phyloP scores from a whole-genome alignment of 2,113 vertebrate species.

The Corydoras maculifer region DNA sequence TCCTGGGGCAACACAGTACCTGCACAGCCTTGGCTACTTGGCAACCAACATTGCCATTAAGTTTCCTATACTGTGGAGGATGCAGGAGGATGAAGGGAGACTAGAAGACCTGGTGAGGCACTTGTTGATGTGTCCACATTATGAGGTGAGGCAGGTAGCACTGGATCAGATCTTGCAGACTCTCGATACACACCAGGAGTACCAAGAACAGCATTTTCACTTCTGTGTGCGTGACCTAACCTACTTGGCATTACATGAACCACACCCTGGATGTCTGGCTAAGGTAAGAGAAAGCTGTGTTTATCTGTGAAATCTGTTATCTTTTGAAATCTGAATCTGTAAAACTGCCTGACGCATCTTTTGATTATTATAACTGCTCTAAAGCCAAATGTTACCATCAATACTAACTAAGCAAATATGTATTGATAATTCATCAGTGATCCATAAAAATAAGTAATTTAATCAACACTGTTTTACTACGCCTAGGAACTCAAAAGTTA shows the following conservation, averaged over 20 bases:
- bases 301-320: background rate
- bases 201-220: constrained; percentile 48
- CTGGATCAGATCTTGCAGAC: constrained; percentile 68
- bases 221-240: constrained; percentile 64
- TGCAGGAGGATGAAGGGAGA: background rate
- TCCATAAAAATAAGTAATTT: too few relatives aligned
- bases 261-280: constrained; percentile 77
- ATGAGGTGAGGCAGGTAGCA: constrained; percentile 75
- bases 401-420: too few relatives aligned
- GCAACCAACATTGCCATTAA: constrained; percentile 52
- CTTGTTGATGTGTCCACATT: constrained; percentile 70
- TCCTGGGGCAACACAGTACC: constrained; percentile 78
- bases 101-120: constrained; percentile 43
- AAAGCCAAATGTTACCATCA: too few relatives aligned
- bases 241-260: constrained; percentile 71
- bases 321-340: background rate
- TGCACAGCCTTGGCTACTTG: constrained; percentile 78
- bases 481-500: too few relatives aligned
- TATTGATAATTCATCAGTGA: too few relatives aligned
- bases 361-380: too few relatives aligned
- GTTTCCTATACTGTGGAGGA: constrained; percentile 45
- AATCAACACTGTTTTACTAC: too few relatives aligned
- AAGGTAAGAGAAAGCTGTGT: constrained; percentile 65
- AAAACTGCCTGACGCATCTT: too few relatives aligned
- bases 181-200: constrained; percentile 45